A percentile compares a stretch with the other conserved stretches of the same genome.
These are phyloP conservation scores for Chloebia gouldiae DNA, from an alignment of 2,113 vertebrate species.

Conservation along the genomic window DNA sequence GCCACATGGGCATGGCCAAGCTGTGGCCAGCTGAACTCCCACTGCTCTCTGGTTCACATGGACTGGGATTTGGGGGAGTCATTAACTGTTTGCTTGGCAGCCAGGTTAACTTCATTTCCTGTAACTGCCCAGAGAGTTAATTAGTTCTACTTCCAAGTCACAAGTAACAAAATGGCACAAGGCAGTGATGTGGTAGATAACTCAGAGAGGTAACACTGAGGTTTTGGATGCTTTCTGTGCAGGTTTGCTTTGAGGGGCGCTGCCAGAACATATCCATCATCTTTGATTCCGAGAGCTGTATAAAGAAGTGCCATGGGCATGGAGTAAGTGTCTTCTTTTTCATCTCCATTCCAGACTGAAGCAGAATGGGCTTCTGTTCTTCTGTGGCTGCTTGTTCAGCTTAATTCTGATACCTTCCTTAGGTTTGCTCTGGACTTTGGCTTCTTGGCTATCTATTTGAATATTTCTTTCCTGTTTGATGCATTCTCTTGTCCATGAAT, in stretches of 20 bases:
- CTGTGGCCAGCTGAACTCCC: not conserved
- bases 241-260: slow-evolving; percentile 95
- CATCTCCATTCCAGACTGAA: not conserved
- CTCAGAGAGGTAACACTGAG: not conserved
- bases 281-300: slow-evolving; percentile 84
- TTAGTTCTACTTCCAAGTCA: not conserved
- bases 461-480: not conserved
- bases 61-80: not conserved
- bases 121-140: not conserved
- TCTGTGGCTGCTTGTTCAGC: not conserved
- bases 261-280: slow-evolving; percentile 89
- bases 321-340: slow-evolving; percentile 78
- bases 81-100: not conserved
- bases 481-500: not conserved
- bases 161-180: not conserved
- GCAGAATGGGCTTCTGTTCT: not conserved
- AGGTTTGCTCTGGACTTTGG: not conserved
- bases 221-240: not conserved
- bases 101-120: not conserved
- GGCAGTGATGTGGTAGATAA: not conserved
- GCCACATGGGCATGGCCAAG: not conserved
- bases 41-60: not conserved
- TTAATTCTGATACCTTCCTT: not conserved
- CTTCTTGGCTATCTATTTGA: not conserved
- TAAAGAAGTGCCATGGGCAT: slow-evolving; percentile 83